Evolutionary conservation across 1,140 invertebrate species (phyloP).

Genomic region (Zaprionus inermis): DNA sequence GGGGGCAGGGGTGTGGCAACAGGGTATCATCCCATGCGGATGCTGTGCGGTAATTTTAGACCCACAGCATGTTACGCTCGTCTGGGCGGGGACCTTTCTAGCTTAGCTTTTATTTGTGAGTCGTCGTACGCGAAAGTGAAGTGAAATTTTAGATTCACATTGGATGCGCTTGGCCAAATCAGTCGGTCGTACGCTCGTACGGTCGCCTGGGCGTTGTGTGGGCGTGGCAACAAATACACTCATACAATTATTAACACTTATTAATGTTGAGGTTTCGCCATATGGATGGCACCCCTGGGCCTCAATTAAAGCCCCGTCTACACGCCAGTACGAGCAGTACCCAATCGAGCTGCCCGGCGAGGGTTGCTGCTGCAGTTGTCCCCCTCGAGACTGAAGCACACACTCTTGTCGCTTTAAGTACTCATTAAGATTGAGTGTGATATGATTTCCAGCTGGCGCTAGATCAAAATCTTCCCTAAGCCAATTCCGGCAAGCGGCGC

Average conservation of each 20-base stretch:
- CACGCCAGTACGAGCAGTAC: slow-evolving; percentile 59
- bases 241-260: slow-evolving; percentile 80
- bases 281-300: slow-evolving; percentile 74
- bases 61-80: slow-evolving; percentile 69
- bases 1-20: slow-evolving; percentile 38
- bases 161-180: slow-evolving; percentile 21
- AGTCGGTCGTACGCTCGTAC: slow-evolving; percentile 11
- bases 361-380: slow-evolving; percentile 15
- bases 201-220: slow-evolving; percentile 50
- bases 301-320: slow-evolving; percentile 69
- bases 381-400: slow-evolving; percentile 22
- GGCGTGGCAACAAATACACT: slow-evolving; percentile 57
- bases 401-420: slow-evolving; percentile 75
- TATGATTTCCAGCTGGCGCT: slow-evolving; percentile 75
- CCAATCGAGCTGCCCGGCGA: slow-evolving; percentile 14
- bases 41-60: slow-evolving; percentile 67
- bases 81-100: slow-evolving; percentile 70
- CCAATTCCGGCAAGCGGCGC: background rate
- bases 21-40: slow-evolving; percentile 25
- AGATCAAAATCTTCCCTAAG: slow-evolving; percentile 18
- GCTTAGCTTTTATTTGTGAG: slow-evolving; percentile 8
- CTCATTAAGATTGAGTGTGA: slow-evolving; percentile 76
- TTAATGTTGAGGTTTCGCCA: slow-evolving; percentile 76
- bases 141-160: slow-evolving; percentile 65
- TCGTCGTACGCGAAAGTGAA: slow-evolving; percentile 70